Base-by-base conservation (phyloP, 2,113 vertebrate genomes). In the Crotalus helleri region DNA sequence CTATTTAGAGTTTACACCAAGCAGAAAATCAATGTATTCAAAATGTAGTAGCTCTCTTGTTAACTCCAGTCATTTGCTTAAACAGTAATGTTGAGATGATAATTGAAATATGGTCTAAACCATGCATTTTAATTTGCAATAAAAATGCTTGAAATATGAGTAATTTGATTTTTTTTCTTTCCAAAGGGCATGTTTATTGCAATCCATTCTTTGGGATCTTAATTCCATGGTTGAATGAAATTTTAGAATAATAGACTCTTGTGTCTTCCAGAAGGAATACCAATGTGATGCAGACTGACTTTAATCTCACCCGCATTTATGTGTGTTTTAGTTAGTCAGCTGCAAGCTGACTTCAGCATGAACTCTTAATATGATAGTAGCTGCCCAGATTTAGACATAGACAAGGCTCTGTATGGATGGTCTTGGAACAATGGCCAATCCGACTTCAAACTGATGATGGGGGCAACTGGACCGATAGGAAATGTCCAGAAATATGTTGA, bases 21-120 rank as follows among this genome's bases (percentile, higher is more conserved):
- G 97, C 97, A 98, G 97, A 98, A 98, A 98, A 98, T 98, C 97
- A 97, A 97, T 97, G 96, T 96, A 97, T 98, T 98, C 97, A 97
- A 97, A 98, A 97, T 97, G 97, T 98, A 97, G 97, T 97, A 96
- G 96, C 95, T 97, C 97, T 97, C 97, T 97, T 96, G 95, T 98
- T 98, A 98, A 97, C 97, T 97, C 95, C 95, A 97, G 97, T 97
- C 97, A 97, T 98, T 98, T 98, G 96, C 97, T 97, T 98, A 97
- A 97, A 98, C 96, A 97, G 96, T 97, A 98, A 98, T 97, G 97
- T 96, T 97, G 97, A 98, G 96, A 95, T 97, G 97, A 98, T 98
- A 98, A 98, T 97, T 98, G 97, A 98, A 98, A 98, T 97, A 98
- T 96, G 96, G 96, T 96, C 94, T 96, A 97, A 97, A 97, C 92